A percentile compares a stretch with the other conserved stretches of the same genome.
Conservation (phyloP, 1,140 invertebrate species). For the Linepithema humile region DNA sequence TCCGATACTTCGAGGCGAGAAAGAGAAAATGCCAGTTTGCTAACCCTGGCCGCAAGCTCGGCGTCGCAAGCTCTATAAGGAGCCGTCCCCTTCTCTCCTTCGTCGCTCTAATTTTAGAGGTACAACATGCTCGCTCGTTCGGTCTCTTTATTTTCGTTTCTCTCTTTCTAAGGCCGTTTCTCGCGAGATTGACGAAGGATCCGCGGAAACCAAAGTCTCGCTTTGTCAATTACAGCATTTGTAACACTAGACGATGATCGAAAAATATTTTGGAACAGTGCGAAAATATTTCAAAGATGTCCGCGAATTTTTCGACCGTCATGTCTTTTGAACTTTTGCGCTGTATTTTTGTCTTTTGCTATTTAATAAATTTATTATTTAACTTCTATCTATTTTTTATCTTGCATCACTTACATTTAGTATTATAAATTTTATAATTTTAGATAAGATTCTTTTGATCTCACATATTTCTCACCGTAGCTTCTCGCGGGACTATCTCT, state of each 20-base stretch:
- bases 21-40: conserved; percentile 76
- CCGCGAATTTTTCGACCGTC: not conserved
- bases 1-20: conserved; percentile 78
- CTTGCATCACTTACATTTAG: too few species aligned
- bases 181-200: conserved; percentile 2
- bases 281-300: not conserved
- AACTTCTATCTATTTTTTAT: too few species aligned
- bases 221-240: not conserved
- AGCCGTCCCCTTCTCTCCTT: conserved; percentile 80
- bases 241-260: not conserved
- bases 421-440: too few species aligned
- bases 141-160: conserved; percentile 23
- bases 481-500: too few species aligned
- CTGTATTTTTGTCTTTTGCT: not conserved
- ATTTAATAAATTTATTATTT: too few species aligned
- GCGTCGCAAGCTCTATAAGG: conserved; percentile 83
- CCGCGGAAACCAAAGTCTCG: not conserved
- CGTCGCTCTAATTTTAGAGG: conserved; percentile 82
- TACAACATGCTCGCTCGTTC: conserved; percentile 53
- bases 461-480: too few species aligned
- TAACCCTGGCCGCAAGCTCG: conserved; percentile 80
- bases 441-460: too few species aligned
- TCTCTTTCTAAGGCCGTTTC: not conserved
- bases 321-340: not conserved
- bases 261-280: not conserved